Conservation (phyloP, 2,113 vertebrate species). For the Alligator sinensis region DNA sequence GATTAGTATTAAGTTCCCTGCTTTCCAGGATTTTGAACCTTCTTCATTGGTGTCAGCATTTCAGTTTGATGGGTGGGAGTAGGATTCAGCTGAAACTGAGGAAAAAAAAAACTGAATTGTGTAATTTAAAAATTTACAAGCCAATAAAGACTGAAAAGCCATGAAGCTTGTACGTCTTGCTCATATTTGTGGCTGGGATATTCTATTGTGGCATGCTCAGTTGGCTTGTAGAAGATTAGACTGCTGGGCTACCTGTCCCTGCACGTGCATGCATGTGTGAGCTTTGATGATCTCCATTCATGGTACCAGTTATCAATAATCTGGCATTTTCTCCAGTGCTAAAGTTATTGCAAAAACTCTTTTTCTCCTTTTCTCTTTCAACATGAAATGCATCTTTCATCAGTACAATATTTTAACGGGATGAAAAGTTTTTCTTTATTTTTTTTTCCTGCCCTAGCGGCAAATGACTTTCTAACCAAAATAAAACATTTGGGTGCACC, state of each 20-base stretch:
- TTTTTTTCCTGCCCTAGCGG: background rate
- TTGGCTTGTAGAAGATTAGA: too few species aligned
- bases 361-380: background rate
- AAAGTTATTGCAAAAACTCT: background rate
- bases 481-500: background rate
- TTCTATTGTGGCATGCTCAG: too few species aligned
- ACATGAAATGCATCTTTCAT: background rate
- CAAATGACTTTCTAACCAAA: background rate
- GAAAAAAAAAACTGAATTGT: too few species aligned
- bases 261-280: background rate
- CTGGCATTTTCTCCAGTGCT: background rate
- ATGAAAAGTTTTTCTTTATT: background rate
- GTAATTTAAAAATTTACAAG: too few species aligned
- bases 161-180: too few species aligned
- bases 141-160: too few species aligned
- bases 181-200: too few species aligned
- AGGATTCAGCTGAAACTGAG: too few species aligned
- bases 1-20: too few species aligned
- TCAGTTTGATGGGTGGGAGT: too few species aligned
- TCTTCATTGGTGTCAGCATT: too few species aligned
- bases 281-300: background rate
- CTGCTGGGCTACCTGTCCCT: background rate
- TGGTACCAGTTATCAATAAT: background rate
- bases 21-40: too few species aligned
- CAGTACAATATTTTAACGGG: background rate